Evolutionary conservation across 92 coral and sea anemone genomes (phyloP), one percentile per base, ranked within the genome.

Genomic region (Phenganax subtilis): DNA sequence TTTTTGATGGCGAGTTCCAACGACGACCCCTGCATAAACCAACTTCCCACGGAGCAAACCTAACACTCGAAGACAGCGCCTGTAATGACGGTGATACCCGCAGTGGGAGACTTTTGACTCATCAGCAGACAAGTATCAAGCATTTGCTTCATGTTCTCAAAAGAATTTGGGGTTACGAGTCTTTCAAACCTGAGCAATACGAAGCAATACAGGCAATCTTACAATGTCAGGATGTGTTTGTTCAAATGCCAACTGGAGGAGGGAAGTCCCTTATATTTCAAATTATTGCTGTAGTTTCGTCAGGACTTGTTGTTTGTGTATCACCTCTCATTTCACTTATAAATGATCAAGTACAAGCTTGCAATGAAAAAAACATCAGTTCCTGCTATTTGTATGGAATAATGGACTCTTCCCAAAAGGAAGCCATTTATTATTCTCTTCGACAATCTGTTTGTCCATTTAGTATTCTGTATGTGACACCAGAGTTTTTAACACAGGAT

Each of bases 201-300:
- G 80, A 82, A 82, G 85, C 81, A 3, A 57, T 82, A 12, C 56
- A 82, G 56, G 59, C 80, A 15, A 52, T 37, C 37, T 31, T 82
- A 9, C 3, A 75, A 51, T 29, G 64, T 1, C 51, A 51, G n/a
- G 64, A 82, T 47, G 70, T 58, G 0, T 82, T 82, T 73, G 72
- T 59, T n/a, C 55, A 54, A 9, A 59, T 82, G 74, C 71, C 71
- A 30, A 82, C 85, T 7, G 81, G 81, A 3, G 85, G 72, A 61
- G 85, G 81, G 11, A 82, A 82, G 62, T 72, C 85, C 7, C 59
- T 82, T 30, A 73, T 82, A 71, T 82, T 29, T 59, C 47, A 54
- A 12, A 29, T 82, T 4, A 67, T 58, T 37, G 85, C 85, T 11
- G 29, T 59, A 15, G 80, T 70, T 0, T 60, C 30, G 57, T 54